Conservation (phyloP, 2,888 invertebrate species). For the Hymenopus coronatus region DNA sequence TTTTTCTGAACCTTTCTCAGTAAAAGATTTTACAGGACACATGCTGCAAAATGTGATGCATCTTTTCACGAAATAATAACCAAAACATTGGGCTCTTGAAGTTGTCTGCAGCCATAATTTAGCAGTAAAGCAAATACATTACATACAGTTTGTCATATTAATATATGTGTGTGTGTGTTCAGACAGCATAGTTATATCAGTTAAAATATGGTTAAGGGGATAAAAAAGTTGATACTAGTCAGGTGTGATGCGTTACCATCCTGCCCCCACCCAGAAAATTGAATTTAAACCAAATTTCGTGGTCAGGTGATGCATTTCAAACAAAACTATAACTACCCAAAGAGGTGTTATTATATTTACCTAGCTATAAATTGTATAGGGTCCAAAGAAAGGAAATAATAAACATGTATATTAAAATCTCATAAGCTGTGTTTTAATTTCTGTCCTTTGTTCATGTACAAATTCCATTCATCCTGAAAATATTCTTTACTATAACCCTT, state of each 20-base stretch:
- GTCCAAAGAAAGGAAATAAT: constrained; percentile 71
- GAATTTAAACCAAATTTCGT: neutral
- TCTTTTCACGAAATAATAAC: neutral
- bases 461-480: too few relatives aligned
- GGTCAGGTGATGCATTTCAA: constrained; percentile 49
- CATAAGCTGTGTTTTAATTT: neutral
- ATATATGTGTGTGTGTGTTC: constrained; percentile 19
- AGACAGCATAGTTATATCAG: constrained; percentile 7
- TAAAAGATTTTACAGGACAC: too few relatives aligned
- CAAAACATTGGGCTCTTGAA: neutral
- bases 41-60: neutral
- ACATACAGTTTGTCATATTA: neutral
- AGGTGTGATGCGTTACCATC: constrained; percentile 48
- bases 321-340: constrained; percentile 18
- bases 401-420: constrained; percentile 58
- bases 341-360: constrained; percentile 46
- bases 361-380: constrained; percentile 68
- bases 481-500: too few relatives aligned
- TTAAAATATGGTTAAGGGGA: neutral
- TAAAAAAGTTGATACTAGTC: constrained; percentile 48
- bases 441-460: too few relatives aligned
- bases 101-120: neutral
- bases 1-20: neutral
- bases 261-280: constrained; percentile 40
- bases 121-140: neutral